A percentile compares a stretch with the other conserved stretches of the same genome.
phyloP scores from a whole-genome alignment of 2,113 vertebrate species.

The Eclectus roratus region DNA sequence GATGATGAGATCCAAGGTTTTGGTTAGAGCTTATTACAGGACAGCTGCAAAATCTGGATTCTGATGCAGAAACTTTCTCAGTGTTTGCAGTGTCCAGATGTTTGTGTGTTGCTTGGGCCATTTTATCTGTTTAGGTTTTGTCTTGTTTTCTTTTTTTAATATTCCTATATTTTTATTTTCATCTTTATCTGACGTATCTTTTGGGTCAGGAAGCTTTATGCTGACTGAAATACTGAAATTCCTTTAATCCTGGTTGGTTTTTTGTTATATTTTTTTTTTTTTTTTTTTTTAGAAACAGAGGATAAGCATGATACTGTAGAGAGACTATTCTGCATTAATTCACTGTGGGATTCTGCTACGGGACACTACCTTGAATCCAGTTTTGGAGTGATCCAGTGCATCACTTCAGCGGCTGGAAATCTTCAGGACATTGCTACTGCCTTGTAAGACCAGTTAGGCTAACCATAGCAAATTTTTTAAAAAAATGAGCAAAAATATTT shows the following conservation, averaged over 20 bases:
- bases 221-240: not conserved
- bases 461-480: not conserved
- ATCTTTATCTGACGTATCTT: not conserved
- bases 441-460: not conserved
- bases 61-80: slow-evolving; percentile 5
- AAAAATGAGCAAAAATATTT: not conserved
- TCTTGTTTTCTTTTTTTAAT: not conserved
- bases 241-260: not conserved
- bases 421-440: not conserved
- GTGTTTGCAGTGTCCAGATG: slow-evolving; percentile 23
- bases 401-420: not conserved
- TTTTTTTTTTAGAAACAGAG: not conserved
- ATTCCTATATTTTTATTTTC: not conserved
- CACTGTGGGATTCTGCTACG: not conserved
- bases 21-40: not conserved
- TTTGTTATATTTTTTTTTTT: not conserved
- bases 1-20: not conserved
- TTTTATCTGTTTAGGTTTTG: not conserved
- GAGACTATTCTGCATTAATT: not conserved
- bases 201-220: not conserved
- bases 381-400: not conserved
- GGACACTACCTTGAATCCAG: not conserved
- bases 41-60: slow-evolving; percentile 53
- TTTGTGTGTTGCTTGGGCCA: not conserved
- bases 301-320: not conserved